phyloP scores from a whole-genome alignment of 2,797 vertebrate genomes.

The Choloepus didactylus region DNA sequence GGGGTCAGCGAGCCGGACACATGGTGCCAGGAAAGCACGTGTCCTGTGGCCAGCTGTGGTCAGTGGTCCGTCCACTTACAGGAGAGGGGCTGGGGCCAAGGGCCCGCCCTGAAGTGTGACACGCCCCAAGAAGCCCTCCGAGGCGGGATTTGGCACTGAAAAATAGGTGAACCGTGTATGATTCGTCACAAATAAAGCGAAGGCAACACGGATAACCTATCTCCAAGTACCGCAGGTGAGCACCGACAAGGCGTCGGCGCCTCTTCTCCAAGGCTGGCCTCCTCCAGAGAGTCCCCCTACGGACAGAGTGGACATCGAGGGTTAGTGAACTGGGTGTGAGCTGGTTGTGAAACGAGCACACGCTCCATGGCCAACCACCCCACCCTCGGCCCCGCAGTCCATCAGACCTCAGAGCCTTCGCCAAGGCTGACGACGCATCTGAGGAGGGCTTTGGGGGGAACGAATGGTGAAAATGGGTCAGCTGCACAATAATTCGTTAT shows the following conservation, averaged over 20 bases:
- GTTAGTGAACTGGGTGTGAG: background rate
- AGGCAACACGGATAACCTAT: constrained; percentile 76
- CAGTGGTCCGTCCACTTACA: background rate
- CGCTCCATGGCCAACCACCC: fast-evolving
- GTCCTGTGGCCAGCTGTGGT: too few species aligned
- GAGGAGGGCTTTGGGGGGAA: background rate
- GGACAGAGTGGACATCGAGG: background rate
- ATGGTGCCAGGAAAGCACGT: background rate
- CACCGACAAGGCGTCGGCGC: background rate
- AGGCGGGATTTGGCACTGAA: constrained; percentile 53
- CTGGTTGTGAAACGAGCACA: too few species aligned
- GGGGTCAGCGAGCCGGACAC: background rate
- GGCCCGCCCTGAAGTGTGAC: background rate
- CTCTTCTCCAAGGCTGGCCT: constrained; percentile 55
- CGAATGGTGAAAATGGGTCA: background rate
- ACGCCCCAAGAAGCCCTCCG: constrained; percentile 12
- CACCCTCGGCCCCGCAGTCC: background rate
- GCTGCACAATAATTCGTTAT: background rate
- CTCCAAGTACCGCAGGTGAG: background rate
- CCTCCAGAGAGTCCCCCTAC: constrained; percentile 23
- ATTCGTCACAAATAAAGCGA: constrained; percentile 63
- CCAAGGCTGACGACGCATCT: fast-evolving
- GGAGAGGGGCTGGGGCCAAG: background rate
- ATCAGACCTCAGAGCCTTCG: background rate
- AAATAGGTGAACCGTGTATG: constrained; percentile 72